A percentile compares a stretch with the other conserved stretches of the same genome.
These are phyloP conservation scores for Semicossyphus pulcher DNA, from an alignment of 2,113 vertebrate genomes.

Conservation along the genomic window DNA sequence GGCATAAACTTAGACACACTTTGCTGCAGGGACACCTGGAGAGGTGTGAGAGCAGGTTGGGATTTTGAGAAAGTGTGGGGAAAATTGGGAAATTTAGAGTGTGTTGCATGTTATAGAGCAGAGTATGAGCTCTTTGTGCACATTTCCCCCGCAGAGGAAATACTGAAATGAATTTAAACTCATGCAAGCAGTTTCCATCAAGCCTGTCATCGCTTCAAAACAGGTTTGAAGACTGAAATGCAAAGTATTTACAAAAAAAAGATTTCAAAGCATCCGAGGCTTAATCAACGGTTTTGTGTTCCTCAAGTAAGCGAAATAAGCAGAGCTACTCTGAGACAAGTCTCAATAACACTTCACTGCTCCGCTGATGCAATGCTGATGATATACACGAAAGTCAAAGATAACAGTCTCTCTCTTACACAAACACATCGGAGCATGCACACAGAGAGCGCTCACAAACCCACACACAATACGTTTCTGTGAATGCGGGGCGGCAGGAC, in stretches of 20 bases:
- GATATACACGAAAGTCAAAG: conserved; percentile 62
- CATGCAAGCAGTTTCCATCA: background rate
- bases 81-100: background rate
- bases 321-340: conserved; percentile 31
- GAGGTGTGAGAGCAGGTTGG: background rate
- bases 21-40: background rate
- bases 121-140: background rate
- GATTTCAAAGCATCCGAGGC: background rate
- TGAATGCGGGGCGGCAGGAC: background rate
- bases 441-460: conserved; percentile 1
- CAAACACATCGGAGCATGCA: conserved; percentile 7
- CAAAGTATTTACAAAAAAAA: background rate
- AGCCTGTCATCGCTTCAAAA: background rate
- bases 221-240: background rate
- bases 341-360: conserved; percentile 24
- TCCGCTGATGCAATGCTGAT: conserved; percentile 75
- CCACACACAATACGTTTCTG: conserved; percentile 1
- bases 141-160: background rate
- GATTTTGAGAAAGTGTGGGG: background rate
- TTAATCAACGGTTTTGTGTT: conserved; percentile 19
- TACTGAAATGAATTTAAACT: background rate
- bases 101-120: background rate
- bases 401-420: conserved; percentile 13
- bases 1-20: conserved; percentile 6
- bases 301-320: conserved; percentile 20